Percentiles rank a stretch among this genome's conserved stretches.
Conservation (phyloP, 2,113 vertebrate species). For the Daubentonia madagascariensis region DNA sequence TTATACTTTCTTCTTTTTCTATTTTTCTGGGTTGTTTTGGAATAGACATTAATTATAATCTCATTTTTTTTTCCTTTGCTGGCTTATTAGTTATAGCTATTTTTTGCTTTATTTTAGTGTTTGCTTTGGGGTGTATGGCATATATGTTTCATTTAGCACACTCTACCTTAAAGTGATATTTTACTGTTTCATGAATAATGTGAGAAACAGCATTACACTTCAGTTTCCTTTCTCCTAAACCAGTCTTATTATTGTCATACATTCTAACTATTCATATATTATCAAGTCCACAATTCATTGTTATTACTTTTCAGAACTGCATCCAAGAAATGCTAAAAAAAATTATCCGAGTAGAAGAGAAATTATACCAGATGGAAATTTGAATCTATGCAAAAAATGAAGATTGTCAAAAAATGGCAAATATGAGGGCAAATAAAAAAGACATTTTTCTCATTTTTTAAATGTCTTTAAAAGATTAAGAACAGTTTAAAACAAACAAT, state of each 20-base stretch:
- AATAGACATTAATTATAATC: neutral
- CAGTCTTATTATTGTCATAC: neutral
- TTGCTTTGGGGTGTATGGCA: neutral
- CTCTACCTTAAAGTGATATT: neutral
- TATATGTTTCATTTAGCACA: neutral
- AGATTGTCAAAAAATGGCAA: neutral
- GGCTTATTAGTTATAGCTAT: neutral
- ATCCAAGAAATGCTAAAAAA: neutral
- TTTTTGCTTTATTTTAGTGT: neutral
- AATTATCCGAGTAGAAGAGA: neutral
- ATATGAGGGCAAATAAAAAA: neutral
- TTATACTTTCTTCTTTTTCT: neutral
- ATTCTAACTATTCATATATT: neutral
- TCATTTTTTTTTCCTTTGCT: neutral
- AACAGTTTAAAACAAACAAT: neutral
- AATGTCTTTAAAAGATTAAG: neutral
- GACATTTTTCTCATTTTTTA: neutral
- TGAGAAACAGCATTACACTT: neutral
- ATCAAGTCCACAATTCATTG: neutral
- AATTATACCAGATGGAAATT: neutral
- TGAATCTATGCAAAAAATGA: neutral
- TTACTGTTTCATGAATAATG: neutral
- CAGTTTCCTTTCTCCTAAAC: neutral
- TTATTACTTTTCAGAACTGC: neutral
- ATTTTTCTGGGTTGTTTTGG: neutral